Conservation (phyloP, 2,888 invertebrate species). For the Pyrrhia umbra region DNA sequence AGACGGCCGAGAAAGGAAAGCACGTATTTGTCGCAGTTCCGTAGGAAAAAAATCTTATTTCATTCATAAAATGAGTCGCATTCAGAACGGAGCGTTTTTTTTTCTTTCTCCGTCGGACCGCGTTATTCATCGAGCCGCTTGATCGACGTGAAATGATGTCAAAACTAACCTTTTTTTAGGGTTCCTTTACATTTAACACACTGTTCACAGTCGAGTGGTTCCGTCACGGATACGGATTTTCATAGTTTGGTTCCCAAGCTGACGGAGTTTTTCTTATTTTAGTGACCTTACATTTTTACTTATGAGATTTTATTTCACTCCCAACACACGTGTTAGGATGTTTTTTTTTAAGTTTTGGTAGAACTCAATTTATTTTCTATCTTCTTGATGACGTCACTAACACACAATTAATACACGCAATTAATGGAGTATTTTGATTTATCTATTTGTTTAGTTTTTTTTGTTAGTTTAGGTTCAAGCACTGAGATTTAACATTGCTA, state of each 20-base stretch:
- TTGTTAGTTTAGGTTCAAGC: too few relatives aligned
- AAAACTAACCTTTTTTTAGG: conserved; percentile 68
- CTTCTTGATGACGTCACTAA: conserved; percentile 10
- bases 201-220: conserved; percentile 83
- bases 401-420: too few relatives aligned
- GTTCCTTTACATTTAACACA: conserved; percentile 82
- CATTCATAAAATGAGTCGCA: conserved; percentile 90
- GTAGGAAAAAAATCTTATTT: conserved; percentile 86
- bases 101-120: conserved; percentile 59
- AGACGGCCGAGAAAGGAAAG: conserved; percentile 85
- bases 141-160: conserved; percentile 89
- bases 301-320: conserved; percentile 31
- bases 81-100: conserved; percentile 80
- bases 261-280: conserved; percentile 64
- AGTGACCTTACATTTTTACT: conserved; percentile 51
- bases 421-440: conserved; percentile 36
- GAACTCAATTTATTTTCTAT: conserved; percentile 7
- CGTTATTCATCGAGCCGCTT: conserved; percentile 72
- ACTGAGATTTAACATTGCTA: too few relatives aligned
- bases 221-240: conserved; percentile 77
- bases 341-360: background rate
- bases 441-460: conserved; percentile 10
- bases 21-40: conserved; percentile 89
- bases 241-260: conserved; percentile 73
- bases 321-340: conserved; percentile 41